These are phyloP conservation scores for Prunella fulvescens DNA, from an alignment of 2,113 vertebrate genomes.

Conservation along the genomic window DNA sequence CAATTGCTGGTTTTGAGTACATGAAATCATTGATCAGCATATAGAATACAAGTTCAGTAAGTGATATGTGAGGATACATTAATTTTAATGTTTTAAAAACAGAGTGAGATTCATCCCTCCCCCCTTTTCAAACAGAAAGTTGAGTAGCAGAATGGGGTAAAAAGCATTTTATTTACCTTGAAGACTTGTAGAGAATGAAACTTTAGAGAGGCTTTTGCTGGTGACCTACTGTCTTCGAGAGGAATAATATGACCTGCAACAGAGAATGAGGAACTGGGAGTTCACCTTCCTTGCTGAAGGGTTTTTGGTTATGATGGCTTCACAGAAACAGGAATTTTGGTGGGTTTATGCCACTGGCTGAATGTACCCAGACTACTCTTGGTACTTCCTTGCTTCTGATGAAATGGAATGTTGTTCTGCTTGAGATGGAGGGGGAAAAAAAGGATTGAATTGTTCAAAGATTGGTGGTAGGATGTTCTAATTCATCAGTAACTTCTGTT, in stretches of 20 bases:
- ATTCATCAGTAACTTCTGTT: background rate
- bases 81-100: background rate
- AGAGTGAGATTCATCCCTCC: background rate
- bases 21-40: fast-evolving
- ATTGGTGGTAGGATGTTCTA: background rate
- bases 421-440: background rate
- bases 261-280: background rate
- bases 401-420: background rate
- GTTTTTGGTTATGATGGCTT: background rate
- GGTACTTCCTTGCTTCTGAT: background rate
- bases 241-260: background rate
- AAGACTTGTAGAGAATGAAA: background rate
- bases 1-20: background rate
- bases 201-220: background rate
- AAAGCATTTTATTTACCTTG: background rate
- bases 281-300: background rate
- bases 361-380: background rate
- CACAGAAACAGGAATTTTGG: background rate
- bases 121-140: background rate
- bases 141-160: background rate
- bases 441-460: background rate
- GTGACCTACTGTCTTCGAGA: background rate
- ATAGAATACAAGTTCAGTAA: background rate
- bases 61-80: background rate
- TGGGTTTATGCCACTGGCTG: background rate